A percentile compares a stretch with the other conserved stretches of the same genome.
These are phyloP conservation scores for Ciconia stormi DNA, from an alignment of 2,113 vertebrate genomes.

Conservation along the genomic window DNA sequence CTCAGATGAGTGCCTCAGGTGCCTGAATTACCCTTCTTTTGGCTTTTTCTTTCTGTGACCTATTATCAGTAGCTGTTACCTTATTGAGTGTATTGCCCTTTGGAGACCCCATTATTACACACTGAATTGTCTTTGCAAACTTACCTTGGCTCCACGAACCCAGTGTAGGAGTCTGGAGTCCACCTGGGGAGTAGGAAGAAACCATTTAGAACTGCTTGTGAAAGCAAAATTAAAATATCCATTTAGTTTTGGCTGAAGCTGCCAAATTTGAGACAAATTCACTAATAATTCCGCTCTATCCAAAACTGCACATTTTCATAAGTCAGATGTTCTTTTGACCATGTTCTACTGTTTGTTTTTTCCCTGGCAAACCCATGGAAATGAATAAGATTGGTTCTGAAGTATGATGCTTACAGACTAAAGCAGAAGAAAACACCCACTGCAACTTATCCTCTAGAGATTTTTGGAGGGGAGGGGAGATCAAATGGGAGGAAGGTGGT, in stretches of 20 bases:
- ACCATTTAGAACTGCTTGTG: neutral
- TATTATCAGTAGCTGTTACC: neutral
- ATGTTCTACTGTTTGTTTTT: neutral
- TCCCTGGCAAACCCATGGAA: neutral
- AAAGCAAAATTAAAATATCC: neutral
- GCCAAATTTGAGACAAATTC: neutral
- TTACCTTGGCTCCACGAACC: neutral
- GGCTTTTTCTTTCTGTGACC: neutral
- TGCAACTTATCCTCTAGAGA: neutral
- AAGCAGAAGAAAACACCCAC: neutral
- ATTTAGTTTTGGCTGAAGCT: neutral
- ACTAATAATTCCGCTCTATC: neutral
- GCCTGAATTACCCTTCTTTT: neutral
- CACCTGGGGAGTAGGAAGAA: rapidly evolving
- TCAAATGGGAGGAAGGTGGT: neutral
- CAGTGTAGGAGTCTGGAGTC: neutral
- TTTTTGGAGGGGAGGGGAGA: neutral
- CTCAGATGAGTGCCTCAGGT: neutral
- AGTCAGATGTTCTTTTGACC: neutral
- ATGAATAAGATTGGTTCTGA: neutral
- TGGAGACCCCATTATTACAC: neutral
- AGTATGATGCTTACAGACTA: neutral
- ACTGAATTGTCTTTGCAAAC: neutral
- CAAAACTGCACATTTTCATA: neutral
- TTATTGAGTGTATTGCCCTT: neutral